These are phyloP conservation scores for Argyrosomus japonicus DNA, from an alignment of 2,113 vertebrate species.

Conservation along the genomic window DNA sequence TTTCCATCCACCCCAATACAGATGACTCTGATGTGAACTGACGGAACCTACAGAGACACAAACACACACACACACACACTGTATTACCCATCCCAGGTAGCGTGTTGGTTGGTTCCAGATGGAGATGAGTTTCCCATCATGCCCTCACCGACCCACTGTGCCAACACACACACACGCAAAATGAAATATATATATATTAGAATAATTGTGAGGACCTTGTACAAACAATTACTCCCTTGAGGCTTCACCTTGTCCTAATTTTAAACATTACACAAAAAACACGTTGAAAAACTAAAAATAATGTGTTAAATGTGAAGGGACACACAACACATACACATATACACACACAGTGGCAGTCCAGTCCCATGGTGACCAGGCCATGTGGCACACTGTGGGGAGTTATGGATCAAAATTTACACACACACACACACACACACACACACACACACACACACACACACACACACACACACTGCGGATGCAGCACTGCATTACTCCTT, in stretches of 20 bases:
- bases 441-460: conserved; percentile 32
- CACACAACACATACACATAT: conserved; percentile 9
- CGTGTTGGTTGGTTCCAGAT: conserved; percentile 65
- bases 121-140: conserved; percentile 65
- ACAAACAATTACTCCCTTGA: not conserved
- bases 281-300: not conserved
- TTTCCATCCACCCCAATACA: conserved; percentile 38
- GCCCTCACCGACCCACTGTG: conserved; percentile 46
- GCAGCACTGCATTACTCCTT: not conserved
- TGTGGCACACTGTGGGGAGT: conserved; percentile 69
- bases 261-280: not conserved
- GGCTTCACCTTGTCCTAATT: not conserved
- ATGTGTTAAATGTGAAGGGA: not conserved
- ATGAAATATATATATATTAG: not conserved
- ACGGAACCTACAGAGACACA: conserved; percentile 48
- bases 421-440: conserved; percentile 37
- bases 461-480: not conserved
- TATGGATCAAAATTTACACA: conserved; percentile 54
- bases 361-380: conserved; percentile 69
- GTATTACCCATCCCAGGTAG: conserved; percentile 31
- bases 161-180: conserved; percentile 1
- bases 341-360: conserved; percentile 61
- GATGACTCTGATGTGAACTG: conserved; percentile 62
- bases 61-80: conserved; percentile 37
- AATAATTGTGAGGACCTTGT: not conserved